phyloP scores from a whole-genome alignment of 2,113 vertebrate genomes.

The Pygoscelis antarcticus region DNA sequence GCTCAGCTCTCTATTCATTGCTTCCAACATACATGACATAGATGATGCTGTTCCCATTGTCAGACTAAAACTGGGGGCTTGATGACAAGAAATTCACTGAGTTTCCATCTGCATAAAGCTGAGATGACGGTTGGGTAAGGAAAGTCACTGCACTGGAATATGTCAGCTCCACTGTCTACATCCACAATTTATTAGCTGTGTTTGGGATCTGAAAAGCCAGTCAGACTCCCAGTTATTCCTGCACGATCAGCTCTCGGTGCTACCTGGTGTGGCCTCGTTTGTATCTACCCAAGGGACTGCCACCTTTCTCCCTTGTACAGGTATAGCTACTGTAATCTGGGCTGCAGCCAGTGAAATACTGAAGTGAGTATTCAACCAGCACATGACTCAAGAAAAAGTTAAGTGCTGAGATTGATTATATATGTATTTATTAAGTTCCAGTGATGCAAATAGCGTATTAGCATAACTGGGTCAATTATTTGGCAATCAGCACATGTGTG shows the following conservation, averaged over 20 bases:
- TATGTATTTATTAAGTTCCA: background rate
- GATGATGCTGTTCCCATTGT: constrained; percentile 57
- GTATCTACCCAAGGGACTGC: background rate
- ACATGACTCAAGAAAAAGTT: background rate
- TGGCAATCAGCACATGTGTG: constrained; percentile 8
- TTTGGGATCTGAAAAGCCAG: background rate
- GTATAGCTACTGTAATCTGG: background rate
- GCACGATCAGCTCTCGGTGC: background rate
- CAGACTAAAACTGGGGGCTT: constrained; percentile 40
- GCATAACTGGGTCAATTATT: constrained; percentile 54
- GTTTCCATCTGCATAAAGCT: constrained; percentile 18
- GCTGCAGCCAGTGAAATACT: background rate
- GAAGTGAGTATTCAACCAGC: background rate
- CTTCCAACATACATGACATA: constrained; percentile 61
- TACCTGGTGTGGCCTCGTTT: background rate
- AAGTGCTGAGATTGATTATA: background rate
- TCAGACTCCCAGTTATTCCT: background rate
- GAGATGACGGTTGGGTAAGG: background rate
- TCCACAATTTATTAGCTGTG: background rate
- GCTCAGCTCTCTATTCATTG: constrained; percentile 55
- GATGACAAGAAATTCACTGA: constrained; percentile 9
- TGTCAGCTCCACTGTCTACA: background rate
- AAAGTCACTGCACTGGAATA: background rate
- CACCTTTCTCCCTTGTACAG: background rate
- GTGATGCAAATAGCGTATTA: background rate